phyloP scores from a whole-genome alignment of 92 coral and sea anemone genomes.

The Zoanthus sociatus region DNA sequence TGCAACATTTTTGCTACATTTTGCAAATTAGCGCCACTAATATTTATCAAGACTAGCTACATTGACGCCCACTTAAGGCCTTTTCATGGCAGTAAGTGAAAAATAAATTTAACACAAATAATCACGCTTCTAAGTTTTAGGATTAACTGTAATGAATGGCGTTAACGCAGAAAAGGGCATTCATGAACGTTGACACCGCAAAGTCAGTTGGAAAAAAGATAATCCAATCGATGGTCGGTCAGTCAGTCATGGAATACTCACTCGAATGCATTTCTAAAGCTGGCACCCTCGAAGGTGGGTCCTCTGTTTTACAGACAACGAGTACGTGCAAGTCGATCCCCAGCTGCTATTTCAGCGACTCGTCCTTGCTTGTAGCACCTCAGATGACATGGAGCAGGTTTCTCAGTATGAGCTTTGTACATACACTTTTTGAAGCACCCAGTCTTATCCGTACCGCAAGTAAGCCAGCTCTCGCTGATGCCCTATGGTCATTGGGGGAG shows the following conservation, averaged over 20 bases:
- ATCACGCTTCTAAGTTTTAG: too few species aligned
- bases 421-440: constrained; percentile 48
- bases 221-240: constrained; percentile 6
- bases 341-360: constrained; percentile 62
- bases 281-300: neutral
- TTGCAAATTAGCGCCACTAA: too few species aligned
- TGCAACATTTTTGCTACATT: too few species aligned
- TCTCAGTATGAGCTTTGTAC: constrained; percentile 33
- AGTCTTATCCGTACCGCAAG: constrained; percentile 23
- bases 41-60: too few species aligned
- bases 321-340: constrained; percentile 15
- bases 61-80: too few species aligned
- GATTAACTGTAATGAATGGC: constrained; percentile 17
- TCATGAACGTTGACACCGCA: constrained; percentile 19
- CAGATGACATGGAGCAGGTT: neutral
- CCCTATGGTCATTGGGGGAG: constrained; percentile 36
- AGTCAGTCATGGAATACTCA: neutral
- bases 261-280: neutral
- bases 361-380: constrained; percentile 9
- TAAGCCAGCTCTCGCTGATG: constrained; percentile 63
- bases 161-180: constrained; percentile 1
- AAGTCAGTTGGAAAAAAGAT: constrained; percentile 13
- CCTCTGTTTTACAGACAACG: constrained; percentile 22
- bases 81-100: too few species aligned
- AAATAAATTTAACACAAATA: too few species aligned